phyloP scores from a whole-genome alignment of 2,888 invertebrate species.

The Cheilosia scutellata region DNA sequence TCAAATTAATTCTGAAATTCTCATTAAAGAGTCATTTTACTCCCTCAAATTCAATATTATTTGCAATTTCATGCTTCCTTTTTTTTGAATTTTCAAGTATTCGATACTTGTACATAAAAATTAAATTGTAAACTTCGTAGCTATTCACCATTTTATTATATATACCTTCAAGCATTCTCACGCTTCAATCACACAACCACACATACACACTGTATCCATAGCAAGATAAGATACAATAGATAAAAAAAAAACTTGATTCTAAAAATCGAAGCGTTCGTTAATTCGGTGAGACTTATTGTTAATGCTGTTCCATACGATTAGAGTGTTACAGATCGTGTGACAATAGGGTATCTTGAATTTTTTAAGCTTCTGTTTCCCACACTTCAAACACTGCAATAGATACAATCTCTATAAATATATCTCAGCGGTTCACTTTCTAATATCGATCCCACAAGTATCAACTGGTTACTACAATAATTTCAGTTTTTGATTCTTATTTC shows the following conservation, averaged over 20 bases:
- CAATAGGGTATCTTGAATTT: constrained; percentile 55
- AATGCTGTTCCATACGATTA: constrained; percentile 42
- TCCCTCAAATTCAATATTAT: no score
- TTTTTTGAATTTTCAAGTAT: not conserved
- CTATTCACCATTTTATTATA: constrained; percentile 9
- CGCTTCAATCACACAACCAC: constrained; percentile 9
- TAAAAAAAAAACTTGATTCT: constrained; percentile 22
- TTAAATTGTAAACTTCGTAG: constrained; percentile 9
- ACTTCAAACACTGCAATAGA: constrained; percentile 33
- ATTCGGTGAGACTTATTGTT: constrained; percentile 43
- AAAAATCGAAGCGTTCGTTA: constrained; percentile 25
- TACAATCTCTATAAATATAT: constrained; percentile 15
- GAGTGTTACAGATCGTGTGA: constrained; percentile 55
- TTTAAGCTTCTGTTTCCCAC: constrained; percentile 66
- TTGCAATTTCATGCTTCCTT: no score
- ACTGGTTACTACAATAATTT: constrained; percentile 7
- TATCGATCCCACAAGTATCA: constrained; percentile 44
- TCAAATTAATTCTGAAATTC: no score
- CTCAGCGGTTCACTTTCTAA: constrained; percentile 56
- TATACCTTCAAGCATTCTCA: constrained; percentile 45
- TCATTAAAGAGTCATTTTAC: no score
- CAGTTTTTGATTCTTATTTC: not conserved
- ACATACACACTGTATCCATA: not conserved
- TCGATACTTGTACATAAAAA: not conserved
- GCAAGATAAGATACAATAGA: constrained; percentile 1